Base-by-base conservation (phyloP, 2,797 vertebrate genomes). In the Sebastes hopkinsi region DNA sequence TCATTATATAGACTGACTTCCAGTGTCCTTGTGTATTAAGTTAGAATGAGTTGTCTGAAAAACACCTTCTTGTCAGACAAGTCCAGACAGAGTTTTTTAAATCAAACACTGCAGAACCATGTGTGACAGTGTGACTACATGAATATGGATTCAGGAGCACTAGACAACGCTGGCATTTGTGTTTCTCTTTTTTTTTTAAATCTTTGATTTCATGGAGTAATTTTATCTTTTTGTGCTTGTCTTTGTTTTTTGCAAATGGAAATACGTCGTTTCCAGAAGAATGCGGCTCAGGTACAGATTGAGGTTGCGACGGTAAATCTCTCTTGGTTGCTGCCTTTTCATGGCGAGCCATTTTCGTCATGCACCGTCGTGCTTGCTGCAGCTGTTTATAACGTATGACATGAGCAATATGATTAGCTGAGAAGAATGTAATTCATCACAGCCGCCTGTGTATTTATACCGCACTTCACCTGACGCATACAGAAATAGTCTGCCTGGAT, bases 371-470 rank as follows among this genome's bases (percentile, higher is more conserved):
- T 46, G 69, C 67, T 66, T 4, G n/a, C 16, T 16, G 80, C 67
- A 56, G 85, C 78, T 67, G 87, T 86, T 87, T 67, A 75, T 72
- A 67, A 80, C 46, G 23, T 66, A 42, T 55, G 79, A 87, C 84
- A 59, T 58, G 2, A 52, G 60, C 72, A 29, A 72, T 32, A 55
- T n/a, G 79, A 91, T 79, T 54, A 79, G 60, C 34, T 67, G 85
- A 62, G 77, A 54, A 67, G 58, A 59, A 64, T 55, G 55, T 12
- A 52, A 66, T 76, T 72, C 50, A 36, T 77, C 70, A 64, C 60
- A 30, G 64, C 34, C n/a, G 22, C 29, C 30, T 67, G 6, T 8
- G 30, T 46, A 56, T 68, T 81, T 69, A 56, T 62, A 52, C 61
- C 71, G 5, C 56, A 30, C 69, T 36, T 65, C 42, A 78, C 58